Base-by-base conservation (phyloP, 2,113 vertebrate species). In the Polyodon spathula region DNA sequence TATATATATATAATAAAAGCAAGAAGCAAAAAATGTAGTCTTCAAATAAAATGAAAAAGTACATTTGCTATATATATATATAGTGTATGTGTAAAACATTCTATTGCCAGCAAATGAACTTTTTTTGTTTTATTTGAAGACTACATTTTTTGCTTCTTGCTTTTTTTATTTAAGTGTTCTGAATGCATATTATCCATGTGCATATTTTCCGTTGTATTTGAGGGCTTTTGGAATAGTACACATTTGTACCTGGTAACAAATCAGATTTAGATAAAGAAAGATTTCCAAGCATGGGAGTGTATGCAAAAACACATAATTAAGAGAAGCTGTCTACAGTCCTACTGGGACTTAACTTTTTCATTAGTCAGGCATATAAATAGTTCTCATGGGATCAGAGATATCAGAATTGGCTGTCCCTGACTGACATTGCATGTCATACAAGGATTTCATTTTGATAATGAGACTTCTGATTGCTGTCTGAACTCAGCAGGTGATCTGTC, bases 331-430 rank as follows among this genome's bases (percentile, higher is more conserved):
- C n/a, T 0, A 6, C 9, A 50, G 54, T 8, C 40, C 12, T 4
- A 6, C 40, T 38, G 14, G 56, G 56, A 39, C 27, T 10, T 6
- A 4, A 15, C n/a, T 37, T 37, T 58, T 50, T 44, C 65, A 62
- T 70, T 70, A 64, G 52, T 46, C 56, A 62, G 62, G 60, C 57
- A 59, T 60, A 58, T 67, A 60, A 59, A 59, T 48, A 66, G 54
- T 60, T 58, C 55, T 5, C 5, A 54, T 15, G 57, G 27, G 37
- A 15, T 38, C 51, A 37, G 16, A 44, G 43, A 17, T 44, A 58
- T 58, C 62, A 61, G 63, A 69, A 56, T 51, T 58, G 40, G 56
- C 61, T 40, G 58, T 44, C 54, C 57, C 59, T 63, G 59, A 42
- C 37, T 60, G 60, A 68, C 46, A 57, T 48, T 63, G 66, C 56